Evolutionary conservation across 2,113 vertebrate species (phyloP), one percentile per base, ranked within the genome.

Genomic region (Corapipo altera): DNA sequence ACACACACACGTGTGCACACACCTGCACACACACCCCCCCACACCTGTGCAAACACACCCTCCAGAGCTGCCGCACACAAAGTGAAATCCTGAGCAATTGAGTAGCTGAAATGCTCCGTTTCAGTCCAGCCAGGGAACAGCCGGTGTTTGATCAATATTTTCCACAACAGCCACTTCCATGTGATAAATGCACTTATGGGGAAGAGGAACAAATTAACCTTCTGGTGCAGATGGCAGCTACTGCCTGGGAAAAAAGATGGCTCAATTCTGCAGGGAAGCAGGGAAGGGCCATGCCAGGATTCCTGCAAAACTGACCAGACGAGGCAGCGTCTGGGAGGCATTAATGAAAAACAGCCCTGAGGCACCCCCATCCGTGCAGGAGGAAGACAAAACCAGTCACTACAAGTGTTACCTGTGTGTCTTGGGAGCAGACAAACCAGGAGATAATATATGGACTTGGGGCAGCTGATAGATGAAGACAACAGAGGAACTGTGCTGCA

Each of bases 131-230:
- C 91, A 94, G 96, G 96, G 91, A 96, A 93, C 96, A 97, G 96
- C 91, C 95, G 75, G 97, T 86, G 86, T 93, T 97, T 97, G 97
- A 98, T 98, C 97, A 97, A 97, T 98, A 98, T 96, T 98, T 98
- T 96, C 97, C 96, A 97, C 97, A 96, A 91, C 97, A 97, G 95
- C 97, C 97, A 98, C 98, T 98, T 98, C 96, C 91, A 59, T 83
- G 92, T 98, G 98, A 98, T 98, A 97, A 98, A 98, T 98, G 97
- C 93, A 96, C 96, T 97, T 93, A 94, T 61, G 78, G 97, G 90
- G 90, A 96, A 96, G 95, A 97, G 88, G 96, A 96, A 97, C 96
- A 97, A 98, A 98, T 98, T 98, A 98, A 98, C 97, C 96, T 97
- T 95, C 96, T 96, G 96, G 95, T 89, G 39, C 64, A 43, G 95